Evolutionary conservation across 2,888 invertebrate species (phyloP).

Genomic region (Caenorhabditis sp.): DNA sequence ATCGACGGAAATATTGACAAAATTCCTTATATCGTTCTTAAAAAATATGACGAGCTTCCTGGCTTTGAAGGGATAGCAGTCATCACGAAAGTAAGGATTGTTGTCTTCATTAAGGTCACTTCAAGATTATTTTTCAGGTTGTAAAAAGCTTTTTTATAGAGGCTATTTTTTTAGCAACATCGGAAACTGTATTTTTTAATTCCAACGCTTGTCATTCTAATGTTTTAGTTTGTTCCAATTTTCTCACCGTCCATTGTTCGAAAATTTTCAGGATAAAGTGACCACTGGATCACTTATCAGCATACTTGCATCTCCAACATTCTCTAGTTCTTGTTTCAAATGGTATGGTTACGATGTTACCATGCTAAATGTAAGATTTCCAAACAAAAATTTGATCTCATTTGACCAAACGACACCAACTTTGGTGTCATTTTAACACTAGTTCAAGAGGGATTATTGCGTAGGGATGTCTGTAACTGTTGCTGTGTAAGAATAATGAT

Average conservation of each 20-base stretch:
- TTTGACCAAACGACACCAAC: too few relatives aligned
- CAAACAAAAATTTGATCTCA: too few relatives aligned
- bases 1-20: constrained; percentile 46
- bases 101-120: constrained; percentile 27
- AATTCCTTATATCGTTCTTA: constrained; percentile 38
- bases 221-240: constrained; percentile 20
- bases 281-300: constrained; percentile 35
- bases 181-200: constrained; percentile 40
- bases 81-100: constrained; percentile 31
- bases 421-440: too few relatives aligned
- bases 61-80: constrained; percentile 33
- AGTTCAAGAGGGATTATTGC: too few relatives aligned
- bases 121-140: constrained; percentile 24
- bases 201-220: constrained; percentile 59
- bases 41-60: neutral
- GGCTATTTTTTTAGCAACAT: constrained; percentile 34
- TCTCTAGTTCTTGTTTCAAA: constrained; percentile 35
- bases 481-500: too few relatives aligned
- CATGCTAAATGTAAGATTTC: constrained; percentile 3
- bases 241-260: too few relatives aligned
- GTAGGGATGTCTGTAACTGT: too few relatives aligned
- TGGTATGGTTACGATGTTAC: constrained; percentile 62
- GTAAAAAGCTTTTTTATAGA: constrained; percentile 48
- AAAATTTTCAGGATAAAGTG: constrained; percentile 41
- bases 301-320: constrained; percentile 32